Evolutionary conservation across 2,888 invertebrate species (phyloP).

Genomic region (Scaptomyza parva): DNA sequence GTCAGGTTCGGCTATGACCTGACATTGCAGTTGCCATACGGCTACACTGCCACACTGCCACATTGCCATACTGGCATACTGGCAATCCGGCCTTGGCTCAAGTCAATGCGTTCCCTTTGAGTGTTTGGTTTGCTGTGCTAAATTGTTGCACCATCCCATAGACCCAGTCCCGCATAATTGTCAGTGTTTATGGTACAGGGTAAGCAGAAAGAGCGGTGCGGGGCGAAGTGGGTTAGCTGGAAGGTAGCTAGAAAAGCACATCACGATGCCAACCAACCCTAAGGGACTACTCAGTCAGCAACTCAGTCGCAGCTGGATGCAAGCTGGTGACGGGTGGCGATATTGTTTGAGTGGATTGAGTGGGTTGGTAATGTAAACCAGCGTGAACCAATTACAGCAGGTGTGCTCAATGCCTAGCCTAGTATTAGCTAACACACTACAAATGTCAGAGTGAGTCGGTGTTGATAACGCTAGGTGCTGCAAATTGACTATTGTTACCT

Average conservation of each 20-base stretch:
- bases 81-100: constrained; percentile 12
- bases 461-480: neutral
- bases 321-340: neutral
- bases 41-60: constrained; percentile 5
- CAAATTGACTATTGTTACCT: constrained; percentile 6
- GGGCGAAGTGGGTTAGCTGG: neutral
- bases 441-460: neutral
- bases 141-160: constrained; percentile 59
- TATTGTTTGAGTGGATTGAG: neutral
- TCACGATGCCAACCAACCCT: neutral
- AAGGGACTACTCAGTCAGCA: neutral
- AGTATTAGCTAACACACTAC: neutral
- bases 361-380: constrained; percentile 8
- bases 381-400: constrained; percentile 18
- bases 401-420: neutral
- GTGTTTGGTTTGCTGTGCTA: constrained; percentile 41
- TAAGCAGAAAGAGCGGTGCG: neutral
- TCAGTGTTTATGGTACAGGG: constrained; percentile 3
- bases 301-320: neutral
- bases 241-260: constrained; percentile 17
- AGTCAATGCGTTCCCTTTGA: constrained; percentile 25
- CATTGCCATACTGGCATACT: no score
- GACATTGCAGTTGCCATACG: constrained; percentile 12
- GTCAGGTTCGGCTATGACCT: constrained; percentile 38
- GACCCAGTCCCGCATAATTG: constrained; percentile 4